phyloP scores from a whole-genome alignment of 2,797 vertebrate species.

The Craterocephalus amniculus region DNA sequence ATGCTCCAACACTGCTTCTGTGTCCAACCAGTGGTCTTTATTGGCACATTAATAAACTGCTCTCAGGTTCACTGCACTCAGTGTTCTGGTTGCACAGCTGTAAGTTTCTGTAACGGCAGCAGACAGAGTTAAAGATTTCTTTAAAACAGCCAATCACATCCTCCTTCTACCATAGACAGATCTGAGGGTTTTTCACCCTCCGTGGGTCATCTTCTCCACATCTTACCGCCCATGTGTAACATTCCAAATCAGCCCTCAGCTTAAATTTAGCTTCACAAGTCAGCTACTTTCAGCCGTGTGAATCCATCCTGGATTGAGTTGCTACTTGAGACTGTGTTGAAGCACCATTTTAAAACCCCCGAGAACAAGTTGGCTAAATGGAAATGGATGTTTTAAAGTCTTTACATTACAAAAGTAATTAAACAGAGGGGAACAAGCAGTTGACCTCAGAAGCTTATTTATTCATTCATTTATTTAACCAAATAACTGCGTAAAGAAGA shows the following conservation, averaged over 20 bases:
- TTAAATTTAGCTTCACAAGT: constrained; percentile 87
- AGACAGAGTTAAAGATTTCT: background rate
- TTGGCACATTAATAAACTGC: constrained; percentile 21
- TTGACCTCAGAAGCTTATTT: background rate
- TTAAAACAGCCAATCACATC: constrained; percentile 9
- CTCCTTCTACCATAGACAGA: constrained; percentile 21
- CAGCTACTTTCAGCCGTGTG: constrained; percentile 72
- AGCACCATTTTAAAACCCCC: constrained; percentile 25
- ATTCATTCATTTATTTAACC: too few species aligned
- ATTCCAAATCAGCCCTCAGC: constrained; percentile 81
- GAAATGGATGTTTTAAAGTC: background rate
- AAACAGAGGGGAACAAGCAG: background rate
- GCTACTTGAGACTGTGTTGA: constrained; percentile 29
- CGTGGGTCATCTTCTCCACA: constrained; percentile 63
- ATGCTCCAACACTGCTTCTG: constrained; percentile 30
- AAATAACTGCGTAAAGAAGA: background rate
- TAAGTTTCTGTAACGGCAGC: background rate
- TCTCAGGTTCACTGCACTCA: constrained; percentile 1
- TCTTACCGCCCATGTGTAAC: constrained; percentile 79
- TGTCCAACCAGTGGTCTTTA: constrained; percentile 16
- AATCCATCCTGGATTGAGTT: constrained; percentile 63
- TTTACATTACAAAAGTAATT: constrained; percentile 2
- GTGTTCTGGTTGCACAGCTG: background rate
- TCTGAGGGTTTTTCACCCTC: constrained; percentile 72
- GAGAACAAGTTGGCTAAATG: constrained; percentile 8